phyloP scores from a whole-genome alignment of 2,797 vertebrate genomes.

The Brachyrhaphis roseni region DNA sequence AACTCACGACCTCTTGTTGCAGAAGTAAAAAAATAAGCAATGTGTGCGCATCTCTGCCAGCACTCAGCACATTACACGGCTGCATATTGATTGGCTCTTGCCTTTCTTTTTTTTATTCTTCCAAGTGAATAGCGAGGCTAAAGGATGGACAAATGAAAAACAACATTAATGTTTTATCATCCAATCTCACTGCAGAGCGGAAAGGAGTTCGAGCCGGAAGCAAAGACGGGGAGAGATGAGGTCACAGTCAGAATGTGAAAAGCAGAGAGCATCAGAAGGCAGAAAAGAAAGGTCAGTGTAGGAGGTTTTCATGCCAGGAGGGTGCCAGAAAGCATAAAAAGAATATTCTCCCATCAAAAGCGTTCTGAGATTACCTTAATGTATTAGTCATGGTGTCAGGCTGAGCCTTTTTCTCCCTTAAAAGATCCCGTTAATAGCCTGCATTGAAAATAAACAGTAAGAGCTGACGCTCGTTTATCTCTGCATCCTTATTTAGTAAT shows the following conservation, averaged over 20 bases:
- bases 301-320: conserved; percentile 28
- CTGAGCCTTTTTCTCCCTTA: background rate
- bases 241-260: conserved; percentile 24
- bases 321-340: conserved; percentile 33
- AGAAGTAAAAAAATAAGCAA: conserved; percentile 4
- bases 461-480: conserved; percentile 13
- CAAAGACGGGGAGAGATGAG: conserved; percentile 44
- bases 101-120: conserved; percentile 46
- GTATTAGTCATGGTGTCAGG: conserved; percentile 29
- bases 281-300: conserved; percentile 52
- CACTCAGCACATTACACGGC: conserved; percentile 51
- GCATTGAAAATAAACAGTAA: background rate
- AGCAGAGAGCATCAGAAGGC: conserved; percentile 27
- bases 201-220: conserved; percentile 43
- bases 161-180: conserved; percentile 82
- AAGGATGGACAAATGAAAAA: conserved; percentile 74
- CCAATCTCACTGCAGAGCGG: conserved; percentile 58
- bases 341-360: conserved; percentile 41
- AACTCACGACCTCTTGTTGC: conserved; percentile 25
- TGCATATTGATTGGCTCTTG: conserved; percentile 69
- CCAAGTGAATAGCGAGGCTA: conserved; percentile 55
- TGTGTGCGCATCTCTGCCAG: conserved; percentile 25
- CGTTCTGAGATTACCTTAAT: conserved; percentile 41
- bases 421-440: conserved; percentile 23
- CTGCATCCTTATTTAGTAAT: conserved; percentile 39